Conservation (phyloP, 92 coral and sea anemone genomes). For the Epizoanthus scotinus region DNA sequence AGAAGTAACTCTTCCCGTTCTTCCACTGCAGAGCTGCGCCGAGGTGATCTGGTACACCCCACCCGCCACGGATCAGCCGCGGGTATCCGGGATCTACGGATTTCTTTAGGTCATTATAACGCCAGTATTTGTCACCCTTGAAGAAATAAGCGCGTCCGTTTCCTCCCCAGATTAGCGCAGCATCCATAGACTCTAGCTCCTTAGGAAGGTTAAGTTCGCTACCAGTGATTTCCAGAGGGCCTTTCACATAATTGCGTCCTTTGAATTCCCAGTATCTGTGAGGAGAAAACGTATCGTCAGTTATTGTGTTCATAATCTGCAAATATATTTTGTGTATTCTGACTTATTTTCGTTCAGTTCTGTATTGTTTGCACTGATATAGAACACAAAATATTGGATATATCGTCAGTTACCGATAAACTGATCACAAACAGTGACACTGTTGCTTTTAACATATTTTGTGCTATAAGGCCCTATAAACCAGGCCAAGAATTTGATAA, state of each 20-base stretch:
- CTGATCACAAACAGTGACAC: too few species aligned
- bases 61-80: conserved; percentile 44
- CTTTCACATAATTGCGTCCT: conserved; percentile 44
- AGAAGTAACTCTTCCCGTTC: conserved; percentile 80
- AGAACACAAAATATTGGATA: too few species aligned
- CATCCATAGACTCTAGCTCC: conserved; percentile 50
- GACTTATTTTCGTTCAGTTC: too few species aligned
- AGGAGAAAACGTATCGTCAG: not conserved
- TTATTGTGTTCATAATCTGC: not conserved
- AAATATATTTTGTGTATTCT: too few species aligned
- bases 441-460: too few species aligned
- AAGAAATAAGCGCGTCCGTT: conserved; percentile 74
- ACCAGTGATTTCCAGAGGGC: conserved; percentile 30
- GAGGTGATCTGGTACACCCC: conserved; percentile 60
- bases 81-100: conserved; percentile 55
- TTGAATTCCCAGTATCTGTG: conserved; percentile 67
- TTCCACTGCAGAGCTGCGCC: conserved; percentile 85
- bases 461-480: too few species aligned
- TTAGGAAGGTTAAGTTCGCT: conserved; percentile 55
- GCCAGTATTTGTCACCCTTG: conserved; percentile 76
- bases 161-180: conserved; percentile 60
- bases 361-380: too few species aligned
- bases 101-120: conserved; percentile 60
- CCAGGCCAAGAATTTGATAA: too few species aligned
- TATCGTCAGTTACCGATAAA: too few species aligned